phyloP scores from a whole-genome alignment of 1,140 invertebrate species.

The Apis florea region DNA sequence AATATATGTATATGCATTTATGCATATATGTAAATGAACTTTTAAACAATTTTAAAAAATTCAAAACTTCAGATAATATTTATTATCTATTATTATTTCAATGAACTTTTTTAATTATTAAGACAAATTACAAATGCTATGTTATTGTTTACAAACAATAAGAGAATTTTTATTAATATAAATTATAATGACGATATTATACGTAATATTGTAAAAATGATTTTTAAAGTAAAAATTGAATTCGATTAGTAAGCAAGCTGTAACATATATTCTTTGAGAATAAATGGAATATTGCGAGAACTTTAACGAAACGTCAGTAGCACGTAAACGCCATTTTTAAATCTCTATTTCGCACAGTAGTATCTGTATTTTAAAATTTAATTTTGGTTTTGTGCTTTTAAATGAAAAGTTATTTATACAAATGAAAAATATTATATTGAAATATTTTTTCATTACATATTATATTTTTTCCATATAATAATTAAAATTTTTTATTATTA shows the following conservation, averaged over 20 bases:
- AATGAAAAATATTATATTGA: not conserved
- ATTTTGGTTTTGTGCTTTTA: not conserved
- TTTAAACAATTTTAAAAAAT: not conserved
- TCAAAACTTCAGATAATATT: not conserved
- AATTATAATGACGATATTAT: not conserved
- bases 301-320: not conserved
- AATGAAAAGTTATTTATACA: too few relatives aligned
- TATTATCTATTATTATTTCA: not conserved
- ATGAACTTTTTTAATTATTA: not conserved
- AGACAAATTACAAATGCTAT: not conserved
- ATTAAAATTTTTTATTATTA: conserved; percentile 14
- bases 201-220: not conserved
- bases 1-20: not conserved
- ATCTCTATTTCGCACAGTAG: not conserved
- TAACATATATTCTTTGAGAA: conserved; percentile 5
- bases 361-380: not conserved
- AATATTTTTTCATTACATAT: not conserved
- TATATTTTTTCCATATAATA: not conserved
- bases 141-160: conserved; percentile 21
- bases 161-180: not conserved
- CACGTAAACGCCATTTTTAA: conserved; percentile 28
- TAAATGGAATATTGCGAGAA: conserved; percentile 6
- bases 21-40: too few relatives aligned
- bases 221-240: conserved; percentile 12
- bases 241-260: not conserved